Base-by-base conservation (phyloP, 2,797 vertebrate genomes). In the Bufotes viridis region DNA sequence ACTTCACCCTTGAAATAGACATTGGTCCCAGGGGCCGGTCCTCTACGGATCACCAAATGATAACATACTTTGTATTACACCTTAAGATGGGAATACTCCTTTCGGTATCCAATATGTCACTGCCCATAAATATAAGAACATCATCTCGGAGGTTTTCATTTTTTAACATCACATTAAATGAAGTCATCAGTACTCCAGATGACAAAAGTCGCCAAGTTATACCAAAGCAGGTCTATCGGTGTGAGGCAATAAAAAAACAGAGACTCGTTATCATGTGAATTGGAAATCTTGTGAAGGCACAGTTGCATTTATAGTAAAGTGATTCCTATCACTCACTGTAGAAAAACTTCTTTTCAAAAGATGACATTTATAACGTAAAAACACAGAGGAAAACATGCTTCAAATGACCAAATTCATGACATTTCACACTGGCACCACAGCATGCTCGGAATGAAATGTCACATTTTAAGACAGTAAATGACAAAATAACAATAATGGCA, bases 391-490 rank as follows among this genome's bases (percentile, higher is more conserved):
- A 1, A 57, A 17, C 87, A 11, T 84, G 90, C 69, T n/a, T 49
- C 84, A 7, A 72, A 90, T 81, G 69, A 90, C 79, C 83, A 88
- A 61, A 65, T 61, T 7, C 1, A 90, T 90, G 88, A 7, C 53
- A 89, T 92, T 78, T 91, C 83, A 29, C 90, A 88, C 22, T 83
- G 0, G 87, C 91, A 70, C 83, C 87, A 63, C n/a, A 69, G 15
- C 1, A 3, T 84, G 57, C 91, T 74, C 20, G 89, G 87, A 90
- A 14, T 49, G 29, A 84, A 74, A 90, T 7, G 1, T 12, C 29
- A 87, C 20, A 91, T 90, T 42, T 58, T 88, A 88, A 90, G 90
- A 90, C 78, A 87, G 18, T 51, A 34, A 4, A 78, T 78, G 0
- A 49, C n/a, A 79, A 78, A 70, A 53, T 26, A 22, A 51, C 57